These are phyloP conservation scores for Sericinus montela DNA, from an alignment of 2,888 invertebrate genomes.

Conservation along the genomic window DNA sequence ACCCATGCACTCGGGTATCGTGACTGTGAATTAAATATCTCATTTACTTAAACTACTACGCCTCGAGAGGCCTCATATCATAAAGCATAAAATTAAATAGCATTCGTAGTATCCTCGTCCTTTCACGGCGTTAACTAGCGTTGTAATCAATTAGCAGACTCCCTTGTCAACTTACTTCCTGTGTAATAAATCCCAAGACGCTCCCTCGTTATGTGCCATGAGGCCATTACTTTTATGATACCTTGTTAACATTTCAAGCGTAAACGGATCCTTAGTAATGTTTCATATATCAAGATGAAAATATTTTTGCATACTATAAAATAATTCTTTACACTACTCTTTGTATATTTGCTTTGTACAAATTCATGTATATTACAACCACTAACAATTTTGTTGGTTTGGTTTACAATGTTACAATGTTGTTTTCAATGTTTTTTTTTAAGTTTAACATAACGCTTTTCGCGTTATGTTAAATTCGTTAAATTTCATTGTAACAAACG, in stretches of 20 bases:
- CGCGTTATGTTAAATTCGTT: too few relatives aligned
- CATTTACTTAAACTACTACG: too few relatives aligned
- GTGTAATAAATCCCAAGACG: conserved; percentile 44
- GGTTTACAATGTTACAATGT: too few relatives aligned
- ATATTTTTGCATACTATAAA: background rate
- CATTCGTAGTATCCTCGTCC: background rate
- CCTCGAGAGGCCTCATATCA: too few relatives aligned
- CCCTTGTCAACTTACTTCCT: conserved; percentile 40
- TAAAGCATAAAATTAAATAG: background rate
- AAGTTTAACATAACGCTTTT: too few relatives aligned
- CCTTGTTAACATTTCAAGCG: conserved; percentile 7
- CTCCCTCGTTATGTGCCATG: conserved; percentile 15
- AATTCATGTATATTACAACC: too few relatives aligned
- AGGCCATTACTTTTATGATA: conserved; percentile 13
- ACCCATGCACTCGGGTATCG: too few relatives aligned
- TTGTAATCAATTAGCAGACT: conserved; percentile 30
- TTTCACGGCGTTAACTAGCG: conserved; percentile 20
- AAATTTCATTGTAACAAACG: too few relatives aligned
- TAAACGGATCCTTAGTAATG: background rate
- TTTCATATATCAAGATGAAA: background rate
- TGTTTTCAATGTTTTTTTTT: too few relatives aligned
- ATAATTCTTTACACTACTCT: background rate
- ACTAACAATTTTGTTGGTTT: too few relatives aligned
- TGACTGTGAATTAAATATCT: too few relatives aligned
- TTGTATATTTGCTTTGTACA: too few relatives aligned